Percentiles rank a stretch among this genome's conserved stretches.
Conservation (phyloP, 2,888 invertebrate species). For the Acanthosoma haemorrhoidale region DNA sequence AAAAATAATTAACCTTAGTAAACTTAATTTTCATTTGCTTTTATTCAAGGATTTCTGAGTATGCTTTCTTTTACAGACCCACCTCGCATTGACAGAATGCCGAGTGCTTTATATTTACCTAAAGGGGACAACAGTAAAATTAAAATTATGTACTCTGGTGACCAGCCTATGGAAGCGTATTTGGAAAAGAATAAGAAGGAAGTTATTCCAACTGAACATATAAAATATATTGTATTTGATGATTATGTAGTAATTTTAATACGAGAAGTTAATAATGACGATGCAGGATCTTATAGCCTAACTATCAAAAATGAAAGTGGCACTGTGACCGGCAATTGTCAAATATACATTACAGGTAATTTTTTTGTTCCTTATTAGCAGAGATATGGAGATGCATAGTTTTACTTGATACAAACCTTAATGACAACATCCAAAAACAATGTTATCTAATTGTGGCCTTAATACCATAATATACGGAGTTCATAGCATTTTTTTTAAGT, state of each 20-base stretch:
- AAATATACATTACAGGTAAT: constrained; percentile 73
- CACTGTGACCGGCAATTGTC: constrained; percentile 73
- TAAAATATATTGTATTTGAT: constrained; percentile 90
- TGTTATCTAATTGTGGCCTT: too few relatives aligned
- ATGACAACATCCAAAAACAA: too few relatives aligned
- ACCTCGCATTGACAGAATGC: constrained; percentile 85
- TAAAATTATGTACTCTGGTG: constrained; percentile 93
- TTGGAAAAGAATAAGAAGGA: constrained; percentile 77
- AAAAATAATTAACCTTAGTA: too few relatives aligned
- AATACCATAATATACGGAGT: too few relatives aligned
- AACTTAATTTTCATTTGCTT: too few relatives aligned
- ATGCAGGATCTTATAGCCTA: constrained; percentile 83
- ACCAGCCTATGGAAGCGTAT: constrained; percentile 86
- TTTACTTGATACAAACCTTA: too few relatives aligned
- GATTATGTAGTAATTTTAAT: constrained; percentile 95
- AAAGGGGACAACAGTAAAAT: constrained; percentile 96
- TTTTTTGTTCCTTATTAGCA: too few relatives aligned
- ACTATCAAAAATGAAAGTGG: constrained; percentile 89
- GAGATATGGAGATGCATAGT: too few relatives aligned
- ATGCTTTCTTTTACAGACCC: constrained; percentile 61
- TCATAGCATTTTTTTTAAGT: too few relatives aligned
- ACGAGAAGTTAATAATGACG: constrained; percentile 82
- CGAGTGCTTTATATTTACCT: constrained; percentile 81
- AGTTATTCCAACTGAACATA: constrained; percentile 67
- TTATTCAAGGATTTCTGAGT: too few relatives aligned